Evolutionary conservation across 2,797 vertebrate genomes (phyloP).

Genomic region (Hephaestus fuliginosus): DNA sequence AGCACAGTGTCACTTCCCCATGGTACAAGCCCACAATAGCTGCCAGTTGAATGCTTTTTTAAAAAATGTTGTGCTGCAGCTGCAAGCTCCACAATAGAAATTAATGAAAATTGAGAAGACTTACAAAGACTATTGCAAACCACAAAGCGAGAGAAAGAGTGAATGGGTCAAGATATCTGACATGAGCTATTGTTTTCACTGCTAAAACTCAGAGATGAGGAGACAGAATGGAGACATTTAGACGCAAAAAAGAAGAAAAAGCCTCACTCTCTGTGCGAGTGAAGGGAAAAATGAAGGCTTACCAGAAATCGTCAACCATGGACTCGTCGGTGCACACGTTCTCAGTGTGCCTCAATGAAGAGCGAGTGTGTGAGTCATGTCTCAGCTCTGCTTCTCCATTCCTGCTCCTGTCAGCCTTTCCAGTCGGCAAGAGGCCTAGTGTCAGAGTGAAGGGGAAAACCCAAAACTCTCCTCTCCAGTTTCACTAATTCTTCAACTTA

Average conservation of each 20-base stretch:
- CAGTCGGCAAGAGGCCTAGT: conserved; percentile 34
- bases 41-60: conserved; percentile 43
- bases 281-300: conserved; percentile 46
- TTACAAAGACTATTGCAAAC: conserved; percentile 58
- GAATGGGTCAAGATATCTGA: conserved; percentile 63
- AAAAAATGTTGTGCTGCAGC: conserved; percentile 71
- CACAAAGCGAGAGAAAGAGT: conserved; percentile 37
- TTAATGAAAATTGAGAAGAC: conserved; percentile 60
- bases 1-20: conserved; percentile 48
- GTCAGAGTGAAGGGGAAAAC: conserved; percentile 35
- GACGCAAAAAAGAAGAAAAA: no score
- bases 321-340: conserved; percentile 12
- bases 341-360: conserved; percentile 13
- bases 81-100: conserved; percentile 71
- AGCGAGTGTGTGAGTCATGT: conserved; percentile 49
- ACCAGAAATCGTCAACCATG: conserved; percentile 39
- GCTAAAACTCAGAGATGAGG: conserved; percentile 19
- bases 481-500: conserved; percentile 19
- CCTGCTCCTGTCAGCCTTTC: conserved; percentile 66
- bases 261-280: neutral
- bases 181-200: conserved; percentile 58
- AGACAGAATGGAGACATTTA: conserved; percentile 22
- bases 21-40: conserved; percentile 70
- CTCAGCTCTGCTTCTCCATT: conserved; percentile 52
- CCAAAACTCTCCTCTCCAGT: conserved; percentile 19